Evolutionary conservation across 2,888 invertebrate species (phyloP).

Genomic region (Lottia gigantea): DNA sequence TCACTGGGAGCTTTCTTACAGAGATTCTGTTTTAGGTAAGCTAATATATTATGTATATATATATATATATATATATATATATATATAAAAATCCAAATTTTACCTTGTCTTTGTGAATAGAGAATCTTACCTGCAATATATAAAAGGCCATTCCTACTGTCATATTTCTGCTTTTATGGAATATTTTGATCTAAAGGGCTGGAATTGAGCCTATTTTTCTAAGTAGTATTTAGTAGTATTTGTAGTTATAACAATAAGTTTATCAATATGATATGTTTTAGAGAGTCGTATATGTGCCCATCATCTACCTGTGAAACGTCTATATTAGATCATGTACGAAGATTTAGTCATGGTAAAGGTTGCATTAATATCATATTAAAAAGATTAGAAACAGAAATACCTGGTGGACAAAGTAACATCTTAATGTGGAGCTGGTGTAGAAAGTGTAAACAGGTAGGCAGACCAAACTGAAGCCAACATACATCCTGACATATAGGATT

Average conservation of each 20-base stretch:
- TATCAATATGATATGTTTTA: slow-evolving; percentile 58
- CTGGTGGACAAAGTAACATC: slow-evolving; percentile 71
- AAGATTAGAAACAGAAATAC: slow-evolving; percentile 70
- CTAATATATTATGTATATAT: not conserved
- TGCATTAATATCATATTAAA: slow-evolving; percentile 82
- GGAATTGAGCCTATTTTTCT: too few species aligned
- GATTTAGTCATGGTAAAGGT: slow-evolving; percentile 86
- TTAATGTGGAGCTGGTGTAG: slow-evolving; percentile 88
- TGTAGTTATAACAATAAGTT: too few species aligned
- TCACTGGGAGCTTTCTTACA: slow-evolving; percentile 93
- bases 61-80: too few species aligned
- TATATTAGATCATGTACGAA: slow-evolving; percentile 87
- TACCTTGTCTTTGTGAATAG: too few species aligned
- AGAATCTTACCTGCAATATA: too few species aligned
- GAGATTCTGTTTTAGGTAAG: slow-evolving; percentile 82
- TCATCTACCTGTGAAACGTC: slow-evolving; percentile 82
- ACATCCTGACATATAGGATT: too few species aligned
- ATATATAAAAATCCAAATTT: too few species aligned
- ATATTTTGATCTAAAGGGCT: too few species aligned
- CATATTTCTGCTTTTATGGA: not conserved
- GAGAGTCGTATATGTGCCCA: slow-evolving; percentile 85
- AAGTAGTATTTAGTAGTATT: too few species aligned
- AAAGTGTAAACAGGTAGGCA: slow-evolving; percentile 71
- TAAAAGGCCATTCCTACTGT: too few species aligned
- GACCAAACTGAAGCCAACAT: too few species aligned